Conservation (phyloP, 2,797 vertebrate genomes). For the Oryzias dopingdopingensis region DNA sequence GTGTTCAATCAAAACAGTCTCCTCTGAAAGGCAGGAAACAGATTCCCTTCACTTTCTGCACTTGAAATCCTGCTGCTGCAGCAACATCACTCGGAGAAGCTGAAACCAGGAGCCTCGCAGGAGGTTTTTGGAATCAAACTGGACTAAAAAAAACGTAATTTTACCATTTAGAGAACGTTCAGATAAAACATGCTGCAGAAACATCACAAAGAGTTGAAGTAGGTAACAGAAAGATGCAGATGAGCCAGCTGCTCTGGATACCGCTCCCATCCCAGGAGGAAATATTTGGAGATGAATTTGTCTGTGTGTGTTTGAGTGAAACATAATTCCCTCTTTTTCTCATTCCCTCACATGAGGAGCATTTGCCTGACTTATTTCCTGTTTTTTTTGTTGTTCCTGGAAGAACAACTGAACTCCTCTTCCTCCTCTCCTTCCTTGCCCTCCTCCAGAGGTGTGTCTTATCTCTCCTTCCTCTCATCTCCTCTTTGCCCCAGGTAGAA, state of each 20-base stretch:
- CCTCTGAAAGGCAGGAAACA: no score
- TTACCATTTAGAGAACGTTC: no score
- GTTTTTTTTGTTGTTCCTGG: constrained; percentile 6
- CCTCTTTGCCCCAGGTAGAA: constrained; percentile 25
- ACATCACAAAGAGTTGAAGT: no score
- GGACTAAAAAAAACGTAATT: no score
- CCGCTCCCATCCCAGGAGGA: constrained; percentile 44
- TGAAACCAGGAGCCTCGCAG: no score
- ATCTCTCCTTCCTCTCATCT: constrained; percentile 45
- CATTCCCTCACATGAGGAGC: not conserved
- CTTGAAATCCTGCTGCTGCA: no score
- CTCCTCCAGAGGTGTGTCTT: constrained; percentile 13
- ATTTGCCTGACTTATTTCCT: not conserved
- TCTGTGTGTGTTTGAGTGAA: constrained; percentile 10
- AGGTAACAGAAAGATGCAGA: constrained; percentile 12
- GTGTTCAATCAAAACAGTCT: no score
- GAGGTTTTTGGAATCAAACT: no score
- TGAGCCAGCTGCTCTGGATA: constrained; percentile 43
- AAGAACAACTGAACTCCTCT: not conserved
- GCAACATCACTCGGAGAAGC: no score
- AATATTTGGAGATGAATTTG: constrained; percentile 39
- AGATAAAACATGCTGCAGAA: no score
- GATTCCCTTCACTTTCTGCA: no score
- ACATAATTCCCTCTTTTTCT: constrained; percentile 13
- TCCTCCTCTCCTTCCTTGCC: not conserved